Evolutionary conservation across 2,797 vertebrate genomes (phyloP).

Genomic region (Rhabdomys pumilio): DNA sequence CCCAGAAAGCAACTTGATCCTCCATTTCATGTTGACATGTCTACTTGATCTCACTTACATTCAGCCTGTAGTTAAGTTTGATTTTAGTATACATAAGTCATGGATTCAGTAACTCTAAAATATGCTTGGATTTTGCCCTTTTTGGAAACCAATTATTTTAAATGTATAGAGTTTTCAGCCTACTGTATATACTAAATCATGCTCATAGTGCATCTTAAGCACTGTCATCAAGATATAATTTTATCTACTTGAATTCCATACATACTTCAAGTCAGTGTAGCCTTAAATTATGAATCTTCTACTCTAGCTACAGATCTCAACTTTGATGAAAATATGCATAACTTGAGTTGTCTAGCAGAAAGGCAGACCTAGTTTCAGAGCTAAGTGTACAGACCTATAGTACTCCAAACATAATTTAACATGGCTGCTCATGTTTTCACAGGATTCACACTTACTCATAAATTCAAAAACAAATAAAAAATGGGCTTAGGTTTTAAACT

Average conservation of each 20-base stretch:
- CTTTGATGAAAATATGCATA: conserved; percentile 27
- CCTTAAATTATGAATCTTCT: conserved; percentile 61
- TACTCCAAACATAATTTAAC: conserved; percentile 46
- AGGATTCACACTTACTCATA: neutral
- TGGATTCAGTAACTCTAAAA: conserved; percentile 51
- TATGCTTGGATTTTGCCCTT: conserved; percentile 57
- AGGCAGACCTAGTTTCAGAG: neutral
- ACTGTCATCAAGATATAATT: conserved; percentile 57
- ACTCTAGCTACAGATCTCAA: conserved; percentile 66
- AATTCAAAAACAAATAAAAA: conserved; percentile 44
- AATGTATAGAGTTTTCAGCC: conserved; percentile 61
- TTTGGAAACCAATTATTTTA: conserved; percentile 65
- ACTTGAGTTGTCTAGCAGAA: conserved; percentile 54
- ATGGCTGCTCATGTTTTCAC: conserved; percentile 28
- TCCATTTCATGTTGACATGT: neutral
- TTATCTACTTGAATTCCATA: conserved; percentile 63
- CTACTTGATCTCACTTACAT: conserved; percentile 5
- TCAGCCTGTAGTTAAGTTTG: conserved; percentile 61
- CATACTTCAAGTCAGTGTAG: neutral
- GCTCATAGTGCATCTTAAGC: conserved; percentile 70
- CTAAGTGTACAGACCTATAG: conserved; percentile 26
- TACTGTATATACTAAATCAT: conserved; percentile 28
- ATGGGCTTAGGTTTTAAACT: neutral
- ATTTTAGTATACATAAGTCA: conserved; percentile 63
- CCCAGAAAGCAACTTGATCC: neutral